Percentiles rank a stretch among this genome's conserved stretches.
Conservation (phyloP, 35 echinoderm and acorn worm species). For the Holothuria glaberrima region DNA sequence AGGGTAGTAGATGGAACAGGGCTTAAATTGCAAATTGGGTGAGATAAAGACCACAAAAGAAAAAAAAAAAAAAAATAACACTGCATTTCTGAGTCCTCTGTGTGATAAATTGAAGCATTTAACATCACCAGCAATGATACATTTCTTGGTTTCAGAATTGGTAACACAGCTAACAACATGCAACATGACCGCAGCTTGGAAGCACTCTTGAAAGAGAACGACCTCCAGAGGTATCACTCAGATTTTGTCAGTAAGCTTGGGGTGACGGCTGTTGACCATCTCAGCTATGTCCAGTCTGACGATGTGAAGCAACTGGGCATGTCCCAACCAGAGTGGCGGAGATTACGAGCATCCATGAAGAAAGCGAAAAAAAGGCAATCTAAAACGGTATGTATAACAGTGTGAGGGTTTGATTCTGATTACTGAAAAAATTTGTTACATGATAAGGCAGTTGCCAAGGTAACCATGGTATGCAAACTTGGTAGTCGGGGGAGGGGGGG, state of each 20-base stretch:
- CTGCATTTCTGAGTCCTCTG: too few relatives aligned
- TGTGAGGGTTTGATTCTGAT: too few relatives aligned
- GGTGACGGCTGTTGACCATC: constrained; percentile 83
- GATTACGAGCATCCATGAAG: constrained; percentile 84
- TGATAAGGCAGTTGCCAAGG: too few relatives aligned
- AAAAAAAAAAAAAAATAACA: too few relatives aligned
- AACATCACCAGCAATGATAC: too few relatives aligned
- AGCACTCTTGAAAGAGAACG: constrained; percentile 68
- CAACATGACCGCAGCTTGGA: constrained; percentile 73
- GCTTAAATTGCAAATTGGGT: too few relatives aligned
- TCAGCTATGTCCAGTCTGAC: constrained; percentile 76
- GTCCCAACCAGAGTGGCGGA: constrained; percentile 81
- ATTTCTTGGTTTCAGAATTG: background rate
- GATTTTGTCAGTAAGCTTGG: constrained; percentile 89
- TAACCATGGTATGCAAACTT: too few relatives aligned
- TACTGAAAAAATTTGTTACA: too few relatives aligned
- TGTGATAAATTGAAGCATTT: too few relatives aligned
- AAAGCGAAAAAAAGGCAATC: constrained; percentile 66
- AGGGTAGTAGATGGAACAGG: too few relatives aligned
- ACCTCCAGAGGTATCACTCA: constrained; percentile 82
- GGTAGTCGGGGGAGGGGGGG: too few relatives aligned
- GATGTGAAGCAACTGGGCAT: constrained; percentile 80
- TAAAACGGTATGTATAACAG: background rate
- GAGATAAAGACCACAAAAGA: too few relatives aligned
- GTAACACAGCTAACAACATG: constrained; percentile 60